phyloP scores from a whole-genome alignment of 1,140 invertebrate genomes.

The Pseudoatta argentina region DNA sequence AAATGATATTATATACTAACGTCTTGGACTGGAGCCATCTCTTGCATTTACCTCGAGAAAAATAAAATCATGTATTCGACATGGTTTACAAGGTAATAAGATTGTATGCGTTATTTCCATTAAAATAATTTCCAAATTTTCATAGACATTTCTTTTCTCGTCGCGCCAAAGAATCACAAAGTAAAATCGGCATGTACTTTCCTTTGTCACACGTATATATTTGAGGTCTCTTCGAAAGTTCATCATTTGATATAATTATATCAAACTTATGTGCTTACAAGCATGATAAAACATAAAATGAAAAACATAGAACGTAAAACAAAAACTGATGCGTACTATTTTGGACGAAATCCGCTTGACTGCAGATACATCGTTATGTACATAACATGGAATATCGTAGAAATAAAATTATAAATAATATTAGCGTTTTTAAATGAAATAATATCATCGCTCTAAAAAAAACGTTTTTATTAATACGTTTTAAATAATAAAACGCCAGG shows the following conservation, averaged over 20 bases:
- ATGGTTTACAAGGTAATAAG: constrained; percentile 28
- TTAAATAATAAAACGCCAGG: constrained; percentile 33
- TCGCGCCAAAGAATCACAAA: background rate
- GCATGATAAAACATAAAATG: background rate
- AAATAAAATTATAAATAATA: constrained; percentile 15
- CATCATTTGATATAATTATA: constrained; percentile 39
- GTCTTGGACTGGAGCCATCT: constrained; percentile 79
- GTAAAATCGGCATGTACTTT: constrained; percentile 14
- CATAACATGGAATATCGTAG: constrained; percentile 11
- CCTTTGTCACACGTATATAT: background rate
- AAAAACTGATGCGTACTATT: background rate
- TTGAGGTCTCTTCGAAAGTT: background rate
- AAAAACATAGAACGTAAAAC: background rate
- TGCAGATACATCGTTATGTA: background rate
- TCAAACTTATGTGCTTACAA: background rate
- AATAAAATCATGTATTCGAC: background rate
- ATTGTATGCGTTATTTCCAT: background rate
- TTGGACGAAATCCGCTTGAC: background rate
- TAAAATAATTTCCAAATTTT: constrained; percentile 62
- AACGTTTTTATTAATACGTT: constrained; percentile 47
- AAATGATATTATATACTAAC: constrained; percentile 77
- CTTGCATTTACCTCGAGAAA: constrained; percentile 4
- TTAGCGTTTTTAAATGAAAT: constrained; percentile 19
- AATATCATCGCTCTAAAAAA: constrained; percentile 19
- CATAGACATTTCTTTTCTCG: background rate